Evolutionary conservation across 1,140 invertebrate genomes (phyloP), one percentile per base, ranked within the genome.

Genomic region (Carposina sasakii): DNA sequence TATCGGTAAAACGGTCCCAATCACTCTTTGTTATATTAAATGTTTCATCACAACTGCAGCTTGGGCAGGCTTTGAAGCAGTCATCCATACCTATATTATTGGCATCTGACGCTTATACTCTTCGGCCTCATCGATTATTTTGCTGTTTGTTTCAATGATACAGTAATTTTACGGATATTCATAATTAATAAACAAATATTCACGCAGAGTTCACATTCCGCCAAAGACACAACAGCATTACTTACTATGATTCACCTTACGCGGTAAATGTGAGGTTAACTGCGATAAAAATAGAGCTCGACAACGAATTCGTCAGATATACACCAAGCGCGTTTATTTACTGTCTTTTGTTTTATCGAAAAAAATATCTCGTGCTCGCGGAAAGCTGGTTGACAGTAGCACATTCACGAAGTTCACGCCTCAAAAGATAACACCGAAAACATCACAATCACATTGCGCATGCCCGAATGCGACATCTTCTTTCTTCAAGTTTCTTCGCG

Each of bases 1-100:
- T 85, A 48, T 86, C 83, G 6, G 85, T 86, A 55, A 71, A 86
- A 9, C 85, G 72, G 54, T 86, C 82, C 51, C 85, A 75, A 55
- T 86, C 85, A 3, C 77, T 66, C 59, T 76, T 81, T 20, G 73
- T 79, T 48, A 85, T 53, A 28, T 72, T 73, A 67, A 82, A 75
- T 17, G 67, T 66, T 54, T 78, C 70, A 53, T 76, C 74, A 59
- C 78, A 85, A 43, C 81, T 76, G 63, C 79, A 86, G 9, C 71
- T 69, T 40, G 56, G 67, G n/a, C n/a, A n/a, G n/a, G n/a, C n/a
- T n/a, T n/a, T n/a, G 57, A 85, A 83, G 76, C 84, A 85, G 57
- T 78, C 75, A 62, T 81, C 78, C 82, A 85, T 85, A 57, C 57
- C 74, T 49, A 36, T 57, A 41, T 67, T 60, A 71, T 74, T 39